A percentile compares a stretch with the other conserved stretches of the same genome.
Evolutionary conservation across 2,113 vertebrate genomes (phyloP).

Genomic region (Conger conger): DNA sequence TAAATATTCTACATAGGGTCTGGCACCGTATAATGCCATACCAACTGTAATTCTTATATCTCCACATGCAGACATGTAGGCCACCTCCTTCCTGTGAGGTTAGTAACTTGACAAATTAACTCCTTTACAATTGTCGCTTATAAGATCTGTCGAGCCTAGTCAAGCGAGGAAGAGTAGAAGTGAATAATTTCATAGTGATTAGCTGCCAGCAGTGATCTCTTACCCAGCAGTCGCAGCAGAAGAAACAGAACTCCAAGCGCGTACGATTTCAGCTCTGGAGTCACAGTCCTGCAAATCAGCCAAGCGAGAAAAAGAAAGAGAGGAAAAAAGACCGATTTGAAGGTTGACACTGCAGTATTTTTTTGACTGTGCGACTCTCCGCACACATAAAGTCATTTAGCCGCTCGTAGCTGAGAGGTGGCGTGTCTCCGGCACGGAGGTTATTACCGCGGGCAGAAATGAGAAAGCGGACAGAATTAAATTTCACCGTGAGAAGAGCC

Average conservation of each 20-base stretch:
- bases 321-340: conserved; percentile 36
- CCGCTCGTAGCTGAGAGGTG: conserved; percentile 36
- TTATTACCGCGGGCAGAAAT: conserved; percentile 40
- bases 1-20: too few relatives aligned
- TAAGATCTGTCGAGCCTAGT: not conserved
- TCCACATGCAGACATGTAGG: too few relatives aligned
- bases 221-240: conserved; percentile 89
- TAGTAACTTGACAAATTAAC: not conserved
- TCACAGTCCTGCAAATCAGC: conserved; percentile 80
- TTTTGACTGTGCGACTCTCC: conserved; percentile 47
- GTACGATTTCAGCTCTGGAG: conserved; percentile 94
- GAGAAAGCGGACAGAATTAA: conserved; percentile 18
- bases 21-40: too few relatives aligned
- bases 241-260: conserved; percentile 95
- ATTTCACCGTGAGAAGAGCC: not conserved
- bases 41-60: too few relatives aligned
- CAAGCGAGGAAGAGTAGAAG: not conserved
- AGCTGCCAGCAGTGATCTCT: conserved; percentile 41
- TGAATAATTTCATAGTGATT: not conserved
- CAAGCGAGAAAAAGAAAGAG: conserved; percentile 42
- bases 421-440: conserved; percentile 52
- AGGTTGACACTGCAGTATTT: conserved; percentile 49
- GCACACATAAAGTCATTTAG: conserved; percentile 33
- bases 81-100: too few relatives aligned
- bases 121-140: not conserved